Evolutionary conservation across 92 coral and sea anemone species (phyloP).

Genomic region (Ricordea florida): DNA sequence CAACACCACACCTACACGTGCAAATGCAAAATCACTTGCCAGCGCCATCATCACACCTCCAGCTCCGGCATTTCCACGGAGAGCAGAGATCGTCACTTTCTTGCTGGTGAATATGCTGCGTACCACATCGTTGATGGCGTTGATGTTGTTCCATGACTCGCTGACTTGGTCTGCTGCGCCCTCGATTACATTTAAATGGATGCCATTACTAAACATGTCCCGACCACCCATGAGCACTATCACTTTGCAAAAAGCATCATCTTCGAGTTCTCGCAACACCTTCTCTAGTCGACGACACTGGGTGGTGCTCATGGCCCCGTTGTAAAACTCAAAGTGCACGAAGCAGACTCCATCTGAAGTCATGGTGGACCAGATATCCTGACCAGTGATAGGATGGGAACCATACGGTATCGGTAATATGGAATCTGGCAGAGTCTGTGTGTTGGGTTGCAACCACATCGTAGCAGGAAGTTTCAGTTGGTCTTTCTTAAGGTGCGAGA

Average conservation of each 20-base stretch:
- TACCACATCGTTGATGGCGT: slow-evolving; percentile 75
- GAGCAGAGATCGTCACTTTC: slow-evolving; percentile 70
- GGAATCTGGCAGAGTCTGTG: slow-evolving; percentile 13
- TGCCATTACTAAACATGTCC: slow-evolving; percentile 81
- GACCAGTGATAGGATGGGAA: slow-evolving; percentile 41
- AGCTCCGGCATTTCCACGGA: slow-evolving; percentile 83
- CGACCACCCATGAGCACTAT: slow-evolving; percentile 74
- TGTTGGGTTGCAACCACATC: slow-evolving; percentile 41
- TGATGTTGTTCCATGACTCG: slow-evolving; percentile 80
- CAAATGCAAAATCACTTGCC: slow-evolving; percentile 71
- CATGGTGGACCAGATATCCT: slow-evolving; percentile 77
- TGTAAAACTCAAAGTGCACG: slow-evolving; percentile 73
- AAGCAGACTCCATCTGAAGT: slow-evolving; percentile 75
- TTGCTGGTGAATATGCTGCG: slow-evolving; percentile 60
- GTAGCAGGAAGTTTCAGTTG: slow-evolving; percentile 78
- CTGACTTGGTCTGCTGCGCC: slow-evolving; percentile 52
- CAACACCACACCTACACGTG: slow-evolving; percentile 77
- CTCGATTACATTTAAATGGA: slow-evolving; percentile 70
- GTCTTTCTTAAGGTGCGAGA: slow-evolving; percentile 70
- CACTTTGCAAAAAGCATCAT: slow-evolving; percentile 59
- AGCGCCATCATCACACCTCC: slow-evolving; percentile 86
- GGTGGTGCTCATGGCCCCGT: slow-evolving; percentile 81
- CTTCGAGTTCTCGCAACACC: slow-evolving; percentile 41
- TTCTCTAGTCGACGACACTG: slow-evolving; percentile 62
- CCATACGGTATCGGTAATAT: slow-evolving; percentile 25